A percentile compares a stretch with the other conserved stretches of the same genome.
These are phyloP conservation scores for Rhagologus leucostigma DNA, from an alignment of 2,113 vertebrate species.

Conservation along the genomic window DNA sequence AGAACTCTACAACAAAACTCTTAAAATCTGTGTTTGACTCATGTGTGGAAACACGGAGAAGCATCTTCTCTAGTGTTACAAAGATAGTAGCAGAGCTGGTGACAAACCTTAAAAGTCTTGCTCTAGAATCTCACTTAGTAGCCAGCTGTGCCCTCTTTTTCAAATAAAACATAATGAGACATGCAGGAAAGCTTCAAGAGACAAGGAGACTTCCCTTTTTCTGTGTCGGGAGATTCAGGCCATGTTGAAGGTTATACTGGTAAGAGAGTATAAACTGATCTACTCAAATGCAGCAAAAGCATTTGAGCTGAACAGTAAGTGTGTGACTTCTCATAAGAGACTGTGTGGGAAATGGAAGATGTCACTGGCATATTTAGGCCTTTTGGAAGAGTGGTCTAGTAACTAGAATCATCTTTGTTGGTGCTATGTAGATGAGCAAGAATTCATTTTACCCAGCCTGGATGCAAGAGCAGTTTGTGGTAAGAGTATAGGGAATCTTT, in stretches of 20 bases:
- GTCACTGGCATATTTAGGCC: background rate
- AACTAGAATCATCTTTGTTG: background rate
- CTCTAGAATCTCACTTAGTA: background rate
- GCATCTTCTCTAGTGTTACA: background rate
- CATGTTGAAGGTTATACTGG: background rate
- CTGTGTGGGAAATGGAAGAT: background rate
- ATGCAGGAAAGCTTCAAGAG: background rate
- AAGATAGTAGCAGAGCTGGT: background rate
- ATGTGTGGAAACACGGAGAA: background rate
- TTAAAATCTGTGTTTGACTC: background rate
- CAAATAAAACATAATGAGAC: background rate
- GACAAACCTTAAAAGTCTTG: background rate
- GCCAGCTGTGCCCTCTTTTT: background rate
- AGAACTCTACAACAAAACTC: background rate
- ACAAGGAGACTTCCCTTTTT: background rate
- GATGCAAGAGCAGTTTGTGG: background rate
- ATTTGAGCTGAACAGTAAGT: background rate
- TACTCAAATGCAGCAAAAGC: background rate
- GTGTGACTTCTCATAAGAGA: slow-evolving; percentile 17
- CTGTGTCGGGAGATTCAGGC: background rate
- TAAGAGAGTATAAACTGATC: background rate
- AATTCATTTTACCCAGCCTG: background rate
- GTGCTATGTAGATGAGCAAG: background rate
- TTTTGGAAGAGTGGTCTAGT: background rate
- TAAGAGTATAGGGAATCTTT: background rate